A percentile compares a stretch with the other conserved stretches of the same genome.
Evolutionary conservation across 37 sponge, comb jelly and placozoan genomes (phyloP).

Genomic region (Hormiphora californensis): DNA sequence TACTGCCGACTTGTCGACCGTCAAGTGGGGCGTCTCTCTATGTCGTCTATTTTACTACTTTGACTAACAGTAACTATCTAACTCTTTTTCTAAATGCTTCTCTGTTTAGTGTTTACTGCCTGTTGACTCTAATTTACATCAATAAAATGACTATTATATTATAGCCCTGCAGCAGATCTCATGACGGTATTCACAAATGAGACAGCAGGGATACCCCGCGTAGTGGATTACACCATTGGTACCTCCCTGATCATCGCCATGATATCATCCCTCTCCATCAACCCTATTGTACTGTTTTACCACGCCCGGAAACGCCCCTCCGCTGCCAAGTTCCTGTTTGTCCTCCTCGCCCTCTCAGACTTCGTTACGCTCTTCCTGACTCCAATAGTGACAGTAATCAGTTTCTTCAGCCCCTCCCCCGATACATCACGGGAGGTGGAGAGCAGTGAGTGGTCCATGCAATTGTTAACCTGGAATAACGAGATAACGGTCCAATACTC

Average conservation of each 20-base stretch:
- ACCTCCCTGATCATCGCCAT: not conserved
- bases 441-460: not conserved
- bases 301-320: not conserved
- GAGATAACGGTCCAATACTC: slow-evolving; percentile 11
- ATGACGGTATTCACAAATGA: not conserved
- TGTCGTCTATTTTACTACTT: too few relatives aligned
- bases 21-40: too few relatives aligned
- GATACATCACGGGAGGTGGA: not conserved
- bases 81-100: too few relatives aligned
- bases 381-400: not conserved
- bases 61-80: too few relatives aligned
- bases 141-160: too few relatives aligned
- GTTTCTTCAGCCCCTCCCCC: not conserved
- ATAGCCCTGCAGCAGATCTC: too few relatives aligned
- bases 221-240: not conserved
- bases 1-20: too few relatives aligned
- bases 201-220: not conserved
- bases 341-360: not conserved
- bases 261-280: not conserved
- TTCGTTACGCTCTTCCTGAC: not conserved
- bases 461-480: not conserved
- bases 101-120: too few relatives aligned
- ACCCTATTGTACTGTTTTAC: not conserved
- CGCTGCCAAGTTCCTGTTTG: not conserved
- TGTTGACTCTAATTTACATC: too few relatives aligned